Evolutionary conservation across 2,797 vertebrate genomes (phyloP).

Genomic region (Allenopithecus nigroviridis): DNA sequence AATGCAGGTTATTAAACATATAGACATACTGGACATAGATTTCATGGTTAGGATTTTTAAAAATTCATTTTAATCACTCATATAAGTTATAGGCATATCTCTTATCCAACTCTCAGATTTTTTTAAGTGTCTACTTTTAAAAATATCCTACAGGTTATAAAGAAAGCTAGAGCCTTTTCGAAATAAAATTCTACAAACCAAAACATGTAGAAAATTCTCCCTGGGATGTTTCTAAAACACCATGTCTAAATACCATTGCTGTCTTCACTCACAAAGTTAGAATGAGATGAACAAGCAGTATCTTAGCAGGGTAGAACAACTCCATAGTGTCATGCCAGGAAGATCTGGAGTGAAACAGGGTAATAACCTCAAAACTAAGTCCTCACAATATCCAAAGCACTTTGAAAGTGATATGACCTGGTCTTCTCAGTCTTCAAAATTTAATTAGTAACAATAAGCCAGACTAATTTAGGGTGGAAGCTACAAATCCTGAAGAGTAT

Average conservation of each 20-base stretch:
- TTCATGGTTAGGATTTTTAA: conserved; percentile 25
- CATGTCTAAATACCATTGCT: conserved; percentile 25
- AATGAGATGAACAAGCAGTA: conserved; percentile 43
- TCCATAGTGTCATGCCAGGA: conserved; percentile 54
- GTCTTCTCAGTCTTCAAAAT: conserved; percentile 64
- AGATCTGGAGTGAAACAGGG: conserved; percentile 66
- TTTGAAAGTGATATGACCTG: conserved; percentile 63
- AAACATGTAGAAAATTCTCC: not conserved
- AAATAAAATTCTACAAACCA: conserved; percentile 38
- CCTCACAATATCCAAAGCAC: conserved; percentile 53
- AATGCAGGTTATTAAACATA: not conserved
- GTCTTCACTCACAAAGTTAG: not conserved
- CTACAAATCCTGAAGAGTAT: conserved; percentile 21
- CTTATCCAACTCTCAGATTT: not conserved
- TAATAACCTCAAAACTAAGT: conserved; percentile 64
- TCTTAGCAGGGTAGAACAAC: conserved; percentile 44
- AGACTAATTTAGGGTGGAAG: conserved; percentile 65
- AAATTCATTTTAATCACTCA: not conserved
- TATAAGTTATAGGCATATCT: not conserved
- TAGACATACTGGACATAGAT: not conserved
- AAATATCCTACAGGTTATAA: not conserved
- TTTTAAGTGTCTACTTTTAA: conserved; percentile 22
- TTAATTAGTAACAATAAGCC: conserved; percentile 75
- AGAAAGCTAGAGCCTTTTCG: not conserved
- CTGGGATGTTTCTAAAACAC: conserved; percentile 60